phyloP scores from a whole-genome alignment of 2,113 vertebrate species.

The Tichodroma muraria region DNA sequence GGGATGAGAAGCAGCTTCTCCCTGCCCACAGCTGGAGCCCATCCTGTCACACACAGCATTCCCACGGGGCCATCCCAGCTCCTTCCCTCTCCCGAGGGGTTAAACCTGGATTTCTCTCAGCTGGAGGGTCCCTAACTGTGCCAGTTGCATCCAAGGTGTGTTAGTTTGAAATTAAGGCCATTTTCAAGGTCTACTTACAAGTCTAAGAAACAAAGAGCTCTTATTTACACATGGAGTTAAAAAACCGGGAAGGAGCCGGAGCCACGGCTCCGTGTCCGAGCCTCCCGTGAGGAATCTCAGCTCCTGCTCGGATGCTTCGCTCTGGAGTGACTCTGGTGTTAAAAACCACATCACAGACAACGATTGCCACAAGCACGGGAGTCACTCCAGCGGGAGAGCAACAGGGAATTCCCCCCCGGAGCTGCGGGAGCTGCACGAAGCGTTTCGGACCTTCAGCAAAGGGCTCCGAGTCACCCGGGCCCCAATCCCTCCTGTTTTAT shows the following conservation, averaged over 20 bases:
- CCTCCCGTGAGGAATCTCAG: neutral
- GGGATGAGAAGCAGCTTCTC: neutral
- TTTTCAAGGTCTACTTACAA: conserved; percentile 53
- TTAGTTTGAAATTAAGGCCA: conserved; percentile 63
- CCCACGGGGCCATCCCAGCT: neutral
- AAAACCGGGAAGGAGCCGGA: neutral
- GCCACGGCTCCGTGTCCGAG: neutral
- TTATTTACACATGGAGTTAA: conserved; percentile 22
- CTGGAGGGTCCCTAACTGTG: neutral
- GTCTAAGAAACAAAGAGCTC: conserved; percentile 28
- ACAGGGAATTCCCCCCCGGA: neutral
- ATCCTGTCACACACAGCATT: fast-evolving
- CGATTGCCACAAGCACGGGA: neutral
- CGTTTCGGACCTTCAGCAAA: neutral
- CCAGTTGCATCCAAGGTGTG: neutral
- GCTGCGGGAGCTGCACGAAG: neutral
- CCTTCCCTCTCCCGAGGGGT: neutral
- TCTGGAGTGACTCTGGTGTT: neutral
- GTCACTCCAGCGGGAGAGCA: neutral
- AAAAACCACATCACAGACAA: neutral
- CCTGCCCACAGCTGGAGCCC: no score
- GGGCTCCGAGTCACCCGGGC: neutral
- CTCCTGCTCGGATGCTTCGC: neutral
- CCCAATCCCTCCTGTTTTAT: neutral
- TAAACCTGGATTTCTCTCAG: neutral